Evolutionary conservation across 1,140 invertebrate genomes (phyloP).

Genomic region (Stegodyphus dumicola): DNA sequence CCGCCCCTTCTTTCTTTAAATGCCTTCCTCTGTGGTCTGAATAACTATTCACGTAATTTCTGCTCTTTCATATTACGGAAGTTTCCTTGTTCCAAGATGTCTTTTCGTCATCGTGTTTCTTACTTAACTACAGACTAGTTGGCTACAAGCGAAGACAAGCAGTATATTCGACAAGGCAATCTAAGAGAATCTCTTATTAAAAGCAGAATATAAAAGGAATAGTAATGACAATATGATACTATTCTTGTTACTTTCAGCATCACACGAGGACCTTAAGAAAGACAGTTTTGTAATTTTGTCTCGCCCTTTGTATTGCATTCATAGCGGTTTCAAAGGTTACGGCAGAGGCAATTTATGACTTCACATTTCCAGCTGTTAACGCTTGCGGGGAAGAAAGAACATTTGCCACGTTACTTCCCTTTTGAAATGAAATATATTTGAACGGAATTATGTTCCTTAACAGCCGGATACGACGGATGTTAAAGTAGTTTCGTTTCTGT

Average conservation of each 20-base stretch:
- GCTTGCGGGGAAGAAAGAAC: conserved; percentile 16
- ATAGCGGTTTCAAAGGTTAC: conserved; percentile 6
- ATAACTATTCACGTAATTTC: no score
- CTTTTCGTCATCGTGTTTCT: no score
- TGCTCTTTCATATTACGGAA: no score
- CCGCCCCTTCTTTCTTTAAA: no score
- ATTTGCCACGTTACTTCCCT: conserved; percentile 10
- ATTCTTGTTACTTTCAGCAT: conserved; percentile 1
- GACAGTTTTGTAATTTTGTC: conserved; percentile 37
- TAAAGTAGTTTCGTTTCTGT: conserved; percentile 23
- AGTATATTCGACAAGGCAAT: no score
- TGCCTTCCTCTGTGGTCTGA: no score
- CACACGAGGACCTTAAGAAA: conserved; percentile 13
- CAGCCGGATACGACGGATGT: conserved; percentile 19
- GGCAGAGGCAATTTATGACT: conserved; percentile 37
- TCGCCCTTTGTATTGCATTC: conserved; percentile 1
- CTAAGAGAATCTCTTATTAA: conserved; percentile 1
- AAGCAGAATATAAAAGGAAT: neutral
- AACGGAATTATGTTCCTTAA: conserved; percentile 36
- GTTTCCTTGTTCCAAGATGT: no score
- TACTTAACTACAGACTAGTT: no score
- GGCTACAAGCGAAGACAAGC: no score
- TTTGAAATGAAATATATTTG: conserved; percentile 49
- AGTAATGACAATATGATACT: conserved; percentile 6
- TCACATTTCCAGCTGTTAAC: conserved; percentile 45